Conservation (phyloP, 2,888 invertebrate species). For the Pandemis cinnamomeana region DNA sequence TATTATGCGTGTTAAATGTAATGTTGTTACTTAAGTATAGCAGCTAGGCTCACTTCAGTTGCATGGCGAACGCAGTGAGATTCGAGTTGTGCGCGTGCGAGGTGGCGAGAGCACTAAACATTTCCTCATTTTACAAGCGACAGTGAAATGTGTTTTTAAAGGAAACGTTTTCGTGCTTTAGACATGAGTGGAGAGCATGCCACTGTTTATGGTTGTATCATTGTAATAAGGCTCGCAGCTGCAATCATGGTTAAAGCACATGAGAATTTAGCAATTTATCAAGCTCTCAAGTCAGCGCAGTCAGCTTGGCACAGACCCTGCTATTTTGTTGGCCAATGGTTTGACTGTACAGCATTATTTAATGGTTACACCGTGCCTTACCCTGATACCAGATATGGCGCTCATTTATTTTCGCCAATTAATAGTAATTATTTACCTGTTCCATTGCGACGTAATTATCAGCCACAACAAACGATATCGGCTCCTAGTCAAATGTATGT, state of each 20-base stretch:
- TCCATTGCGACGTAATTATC: neutral
- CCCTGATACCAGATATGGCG: neutral
- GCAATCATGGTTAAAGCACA: neutral
- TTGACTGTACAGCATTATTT: constrained; percentile 8
- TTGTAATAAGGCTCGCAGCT: neutral
- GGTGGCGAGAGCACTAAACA: constrained; percentile 9
- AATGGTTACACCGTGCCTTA: neutral
- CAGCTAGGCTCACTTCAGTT: neutral
- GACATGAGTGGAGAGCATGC: constrained; percentile 6
- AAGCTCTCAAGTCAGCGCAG: neutral
- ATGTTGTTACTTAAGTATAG: constrained; percentile 6
- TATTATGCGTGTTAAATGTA: constrained; percentile 33
- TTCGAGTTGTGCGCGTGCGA: constrained; percentile 15
- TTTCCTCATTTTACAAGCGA: neutral
- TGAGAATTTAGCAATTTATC: neutral
- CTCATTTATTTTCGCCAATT: constrained; percentile 2
- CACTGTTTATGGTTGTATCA: neutral
- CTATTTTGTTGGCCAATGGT: neutral
- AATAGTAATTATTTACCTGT: neutral
- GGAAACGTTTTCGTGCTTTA: neutral
- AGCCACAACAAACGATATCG: neutral
- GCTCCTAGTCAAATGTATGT: neutral
- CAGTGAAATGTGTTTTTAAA: constrained; percentile 13
- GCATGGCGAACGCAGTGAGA: constrained; percentile 31
- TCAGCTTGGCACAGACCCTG: constrained; percentile 7